Evolutionary conservation across 2,113 vertebrate species (phyloP).

Genomic region (Tringa solitaria): DNA sequence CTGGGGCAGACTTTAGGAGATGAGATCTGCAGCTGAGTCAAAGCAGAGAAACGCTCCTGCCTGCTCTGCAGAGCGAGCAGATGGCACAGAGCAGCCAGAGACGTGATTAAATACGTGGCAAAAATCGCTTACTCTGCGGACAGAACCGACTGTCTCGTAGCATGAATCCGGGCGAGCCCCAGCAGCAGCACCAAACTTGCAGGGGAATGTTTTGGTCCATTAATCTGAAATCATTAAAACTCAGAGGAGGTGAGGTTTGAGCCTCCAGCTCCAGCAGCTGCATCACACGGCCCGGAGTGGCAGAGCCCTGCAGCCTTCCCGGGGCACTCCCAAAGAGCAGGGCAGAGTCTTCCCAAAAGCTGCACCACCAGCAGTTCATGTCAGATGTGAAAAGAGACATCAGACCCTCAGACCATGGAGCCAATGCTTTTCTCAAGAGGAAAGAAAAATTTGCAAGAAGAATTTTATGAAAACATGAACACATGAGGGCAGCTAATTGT

Average conservation of each 20-base stretch:
- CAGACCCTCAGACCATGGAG: background rate
- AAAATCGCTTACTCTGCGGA: background rate
- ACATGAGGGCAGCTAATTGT: rapidly evolving
- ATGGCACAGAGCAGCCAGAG: background rate
- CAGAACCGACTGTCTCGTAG: background rate
- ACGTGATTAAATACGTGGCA: rapidly evolving
- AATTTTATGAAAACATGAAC: background rate
- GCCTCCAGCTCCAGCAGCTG: background rate
- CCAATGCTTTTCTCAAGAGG: background rate
- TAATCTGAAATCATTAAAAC: background rate
- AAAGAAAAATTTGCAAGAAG: background rate
- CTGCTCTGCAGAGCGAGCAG: background rate
- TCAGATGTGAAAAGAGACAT: background rate
- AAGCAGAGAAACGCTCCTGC: background rate
- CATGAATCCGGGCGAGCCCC: background rate
- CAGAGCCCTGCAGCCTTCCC: background rate
- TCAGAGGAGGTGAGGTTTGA: background rate
- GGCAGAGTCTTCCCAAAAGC: background rate
- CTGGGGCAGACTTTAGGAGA: background rate
- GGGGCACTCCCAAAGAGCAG: background rate
- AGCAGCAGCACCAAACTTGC: background rate
- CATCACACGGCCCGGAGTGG: background rate
- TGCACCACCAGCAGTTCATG: background rate
- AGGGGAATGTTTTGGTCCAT: background rate
- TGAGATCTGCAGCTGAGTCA: background rate